Evolutionary conservation across 2,113 vertebrate species (phyloP).

Genomic region (Todiramphus chloris): DNA sequence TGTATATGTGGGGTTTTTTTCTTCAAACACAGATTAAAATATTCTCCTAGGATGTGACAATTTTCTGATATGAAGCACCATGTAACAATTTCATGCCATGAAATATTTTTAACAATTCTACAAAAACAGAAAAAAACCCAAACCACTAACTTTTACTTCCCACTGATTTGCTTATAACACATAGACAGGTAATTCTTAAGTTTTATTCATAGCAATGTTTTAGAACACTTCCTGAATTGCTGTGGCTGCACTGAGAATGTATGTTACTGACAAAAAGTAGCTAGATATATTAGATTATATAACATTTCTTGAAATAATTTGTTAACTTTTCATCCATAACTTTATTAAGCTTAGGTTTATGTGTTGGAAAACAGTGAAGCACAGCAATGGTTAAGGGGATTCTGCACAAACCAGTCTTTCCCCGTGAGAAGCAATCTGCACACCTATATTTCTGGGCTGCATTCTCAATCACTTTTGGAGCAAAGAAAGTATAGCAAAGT

Average conservation of each 20-base stretch:
- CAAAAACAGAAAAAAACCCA: background rate
- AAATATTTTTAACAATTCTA: background rate
- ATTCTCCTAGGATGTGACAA: background rate
- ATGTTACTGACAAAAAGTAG: background rate
- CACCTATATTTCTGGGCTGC: slow-evolving; percentile 60
- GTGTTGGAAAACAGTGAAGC: background rate
- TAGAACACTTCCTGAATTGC: background rate
- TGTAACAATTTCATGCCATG: background rate
- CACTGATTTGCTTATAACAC: background rate
- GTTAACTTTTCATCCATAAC: background rate
- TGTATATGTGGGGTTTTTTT: background rate
- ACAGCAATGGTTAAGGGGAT: slow-evolving; percentile 21
- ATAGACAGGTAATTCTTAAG: background rate
- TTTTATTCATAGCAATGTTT: background rate
- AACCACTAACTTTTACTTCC: background rate
- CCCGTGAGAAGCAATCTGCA: slow-evolving; percentile 33
- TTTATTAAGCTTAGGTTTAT: background rate
- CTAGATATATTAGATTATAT: background rate
- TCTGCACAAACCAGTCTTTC: background rate
- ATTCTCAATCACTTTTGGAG: slow-evolving; percentile 60
- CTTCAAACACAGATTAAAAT: background rate
- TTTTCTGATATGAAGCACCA: background rate
- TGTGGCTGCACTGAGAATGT: background rate
- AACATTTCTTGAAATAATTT: background rate
- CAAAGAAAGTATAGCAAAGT: slow-evolving; percentile 49